Evolutionary conservation across 1,140 invertebrate genomes (phyloP).

Genomic region (Drosophila lowei): DNA sequence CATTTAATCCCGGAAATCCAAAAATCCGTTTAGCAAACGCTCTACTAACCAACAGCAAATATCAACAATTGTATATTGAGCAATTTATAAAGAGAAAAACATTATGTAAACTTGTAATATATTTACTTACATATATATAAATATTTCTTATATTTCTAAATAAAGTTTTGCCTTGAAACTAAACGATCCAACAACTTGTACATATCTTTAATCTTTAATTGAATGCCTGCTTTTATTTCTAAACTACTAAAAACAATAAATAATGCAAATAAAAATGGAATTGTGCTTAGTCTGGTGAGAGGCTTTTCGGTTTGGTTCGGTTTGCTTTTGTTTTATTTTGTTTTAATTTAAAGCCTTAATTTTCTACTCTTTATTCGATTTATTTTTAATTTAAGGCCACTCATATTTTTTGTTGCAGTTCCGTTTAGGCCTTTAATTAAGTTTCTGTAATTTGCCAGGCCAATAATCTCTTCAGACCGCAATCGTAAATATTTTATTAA

Average conservation of each 20-base stretch:
- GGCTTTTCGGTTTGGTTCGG: conserved; percentile 30
- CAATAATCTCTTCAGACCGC: conserved; percentile 64
- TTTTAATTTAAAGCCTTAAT: conserved; percentile 22
- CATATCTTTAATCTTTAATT: conserved; percentile 26
- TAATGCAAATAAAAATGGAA: conserved; percentile 25
- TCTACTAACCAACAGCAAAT: conserved; percentile 60
- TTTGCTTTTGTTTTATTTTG: conserved; percentile 47
- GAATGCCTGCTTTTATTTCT: conserved; percentile 52
- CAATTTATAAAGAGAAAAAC: conserved; percentile 21
- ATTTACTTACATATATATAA: conserved; percentile 44
- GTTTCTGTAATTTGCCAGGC: conserved; percentile 66
- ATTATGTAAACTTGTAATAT: conserved; percentile 68
- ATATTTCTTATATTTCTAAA: conserved; percentile 70
- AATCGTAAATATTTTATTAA: conserved; percentile 79
- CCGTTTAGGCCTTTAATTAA: conserved; percentile 60
- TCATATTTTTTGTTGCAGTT: conserved; percentile 27
- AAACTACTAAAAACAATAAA: conserved; percentile 19
- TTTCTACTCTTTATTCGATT: conserved; percentile 6
- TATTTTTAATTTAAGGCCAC: conserved; percentile 21
- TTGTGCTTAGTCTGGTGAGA: conserved; percentile 2
- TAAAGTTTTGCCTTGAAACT: conserved; percentile 69
- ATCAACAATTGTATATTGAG: conserved; percentile 62
- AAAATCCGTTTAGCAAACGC: conserved; percentile 39
- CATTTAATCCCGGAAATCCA: too few species aligned
- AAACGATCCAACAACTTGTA: conserved; percentile 21